phyloP scores from a whole-genome alignment of 1,140 invertebrate species.

The Cataglyphis hispanica region DNA sequence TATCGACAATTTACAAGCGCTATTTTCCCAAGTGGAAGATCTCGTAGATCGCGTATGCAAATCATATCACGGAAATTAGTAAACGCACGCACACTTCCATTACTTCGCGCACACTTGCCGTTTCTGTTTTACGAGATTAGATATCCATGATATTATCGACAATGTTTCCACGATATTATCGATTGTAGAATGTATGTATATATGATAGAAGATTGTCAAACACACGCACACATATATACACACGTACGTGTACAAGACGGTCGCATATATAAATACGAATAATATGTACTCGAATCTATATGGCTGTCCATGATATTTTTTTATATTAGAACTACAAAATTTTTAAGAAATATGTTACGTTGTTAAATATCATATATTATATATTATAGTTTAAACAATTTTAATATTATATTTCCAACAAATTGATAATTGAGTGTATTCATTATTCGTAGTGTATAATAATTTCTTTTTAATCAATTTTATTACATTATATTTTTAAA shows the following conservation, averaged over 20 bases:
- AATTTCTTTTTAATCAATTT: not conserved
- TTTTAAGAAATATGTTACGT: not conserved
- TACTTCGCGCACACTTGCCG: not conserved
- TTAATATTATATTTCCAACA: not conserved
- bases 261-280: not conserved
- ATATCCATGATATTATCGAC: not conserved
- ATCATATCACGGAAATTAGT: slow-evolving; percentile 54
- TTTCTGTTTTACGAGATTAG: slow-evolving; percentile 40
- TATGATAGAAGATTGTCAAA: slow-evolving; percentile 21
- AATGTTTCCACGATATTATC: slow-evolving; percentile 23
- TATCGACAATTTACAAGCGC: slow-evolving; percentile 36
- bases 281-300: not conserved
- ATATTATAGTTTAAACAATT: not conserved
- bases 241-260: not conserved
- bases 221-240: too few species aligned
- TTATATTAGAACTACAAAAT: not conserved
- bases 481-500: slow-evolving; percentile 2
- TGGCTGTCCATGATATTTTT: not conserved
- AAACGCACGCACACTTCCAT: not conserved
- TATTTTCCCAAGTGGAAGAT: slow-evolving; percentile 47
- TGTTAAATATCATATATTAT: not conserved
- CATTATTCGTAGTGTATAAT: not conserved
- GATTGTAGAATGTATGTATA: slow-evolving; percentile 28
- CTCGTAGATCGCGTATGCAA: slow-evolving; percentile 44
- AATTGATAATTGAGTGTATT: not conserved